Percentiles rank a stretch among this genome's conserved stretches.
phyloP scores from a whole-genome alignment of 2,888 invertebrate genomes.

The Rhyacophila evoluta region DNA sequence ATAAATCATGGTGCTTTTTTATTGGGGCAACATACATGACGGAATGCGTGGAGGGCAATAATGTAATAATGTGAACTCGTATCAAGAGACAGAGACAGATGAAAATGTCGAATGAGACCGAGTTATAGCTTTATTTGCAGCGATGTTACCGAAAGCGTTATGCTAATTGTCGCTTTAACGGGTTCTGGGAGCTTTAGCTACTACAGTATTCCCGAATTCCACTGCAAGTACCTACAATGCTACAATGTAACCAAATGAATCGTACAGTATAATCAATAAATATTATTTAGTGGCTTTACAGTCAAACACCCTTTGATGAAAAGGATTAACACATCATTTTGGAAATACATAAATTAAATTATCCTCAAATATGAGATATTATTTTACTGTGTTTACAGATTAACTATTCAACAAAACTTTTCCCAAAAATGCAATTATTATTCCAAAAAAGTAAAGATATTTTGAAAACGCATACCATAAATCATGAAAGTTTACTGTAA shows the following conservation, averaged over 20 bases:
- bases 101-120: neutral
- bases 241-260: neutral
- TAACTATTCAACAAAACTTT: too few relatives aligned
- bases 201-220: neutral
- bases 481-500: too few relatives aligned
- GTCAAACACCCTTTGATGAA: too few relatives aligned
- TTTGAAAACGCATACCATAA: too few relatives aligned
- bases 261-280: too few relatives aligned
- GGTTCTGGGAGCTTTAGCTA: neutral
- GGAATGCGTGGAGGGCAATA: slow-evolving; percentile 11
- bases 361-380: too few relatives aligned
- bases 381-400: too few relatives aligned
- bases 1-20: slow-evolving; percentile 12
- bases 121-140: neutral
- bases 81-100: neutral
- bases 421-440: too few relatives aligned
- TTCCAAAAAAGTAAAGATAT: too few relatives aligned
- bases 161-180: slow-evolving; percentile 5
- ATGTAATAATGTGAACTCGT: slow-evolving; percentile 1
- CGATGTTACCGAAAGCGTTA: neutral
- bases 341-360: too few relatives aligned
- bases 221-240: neutral
- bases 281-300: too few relatives aligned
- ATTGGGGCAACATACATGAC: slow-evolving; percentile 9
- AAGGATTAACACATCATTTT: too few relatives aligned